Evolutionary conservation across 2,888 invertebrate genomes (phyloP).

Genomic region (Drosophila merina): DNA sequence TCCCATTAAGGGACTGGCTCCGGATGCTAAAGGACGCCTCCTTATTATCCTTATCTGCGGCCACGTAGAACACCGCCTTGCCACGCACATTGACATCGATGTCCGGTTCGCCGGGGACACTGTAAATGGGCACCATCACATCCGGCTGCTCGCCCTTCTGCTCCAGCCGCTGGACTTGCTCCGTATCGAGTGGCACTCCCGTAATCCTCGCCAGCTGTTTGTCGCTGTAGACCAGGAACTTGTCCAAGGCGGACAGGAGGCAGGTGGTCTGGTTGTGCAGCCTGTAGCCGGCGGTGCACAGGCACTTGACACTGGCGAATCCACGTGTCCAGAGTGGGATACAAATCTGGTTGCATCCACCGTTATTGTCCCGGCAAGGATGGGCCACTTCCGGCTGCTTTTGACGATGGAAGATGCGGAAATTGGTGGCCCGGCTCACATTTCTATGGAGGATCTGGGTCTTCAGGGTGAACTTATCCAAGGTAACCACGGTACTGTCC

Average conservation of each 20-base stretch:
- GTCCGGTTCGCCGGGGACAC: conserved; percentile 85
- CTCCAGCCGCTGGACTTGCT: conserved; percentile 71
- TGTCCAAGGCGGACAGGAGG: conserved; percentile 85
- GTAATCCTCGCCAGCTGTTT: conserved; percentile 89
- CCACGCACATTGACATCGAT: conserved; percentile 88
- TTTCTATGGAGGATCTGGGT: conserved; percentile 85
- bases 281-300: conserved; percentile 90
- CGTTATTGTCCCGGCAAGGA: conserved; percentile 88
- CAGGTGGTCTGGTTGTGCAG: conserved; percentile 87
- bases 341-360: conserved; percentile 91
- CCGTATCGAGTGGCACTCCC: conserved; percentile 85
- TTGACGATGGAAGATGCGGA: conserved; percentile 90
- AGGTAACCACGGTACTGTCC: conserved; percentile 87
- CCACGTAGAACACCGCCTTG: conserved; percentile 87
- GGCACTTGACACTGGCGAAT: conserved; percentile 87
- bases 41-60: conserved; percentile 23
- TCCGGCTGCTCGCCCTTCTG: conserved; percentile 81
- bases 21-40: conserved; percentile 86
- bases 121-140: conserved; percentile 89
- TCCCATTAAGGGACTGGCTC: conserved; percentile 87
- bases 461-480: conserved; percentile 86
- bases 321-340: conserved; percentile 87
- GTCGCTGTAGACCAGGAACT: conserved; percentile 88
- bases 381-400: conserved; percentile 90
- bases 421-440: conserved; percentile 87